Base-by-base conservation (phyloP, 2,888 invertebrate species). In the Rhagonycha lutea region DNA sequence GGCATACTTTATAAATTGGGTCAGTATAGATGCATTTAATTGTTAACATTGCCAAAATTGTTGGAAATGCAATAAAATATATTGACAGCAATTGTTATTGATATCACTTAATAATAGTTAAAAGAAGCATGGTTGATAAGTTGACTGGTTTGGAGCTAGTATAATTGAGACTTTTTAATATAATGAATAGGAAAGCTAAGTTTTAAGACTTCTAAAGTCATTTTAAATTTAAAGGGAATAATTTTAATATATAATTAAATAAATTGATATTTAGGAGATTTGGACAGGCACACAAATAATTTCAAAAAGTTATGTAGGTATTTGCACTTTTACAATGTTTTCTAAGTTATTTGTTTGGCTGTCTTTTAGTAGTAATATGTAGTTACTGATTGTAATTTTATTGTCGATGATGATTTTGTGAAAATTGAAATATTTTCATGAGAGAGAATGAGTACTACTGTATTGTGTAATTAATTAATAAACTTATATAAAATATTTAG, bases 1-100 rank as follows among this genome's bases (percentile, higher is more conserved):
- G 69, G 70, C 72, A 72, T 74, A 76, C 73, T 73, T 28, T 75
- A 80, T 80, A 81, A 72, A 70, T 24, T 68, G 65, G 61, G 68
- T 73, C 18, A 69, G 61, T 74, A 70, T 73, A 65, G 76, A 77
- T 77, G 78, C 75, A 79, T 79, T 82, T 65, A 82, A 81, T 83
- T 83, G 83, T 83, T 83, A 83, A 83, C 82, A 82, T 83, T 83
- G 81, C 83, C 82, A 82, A 83, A 47, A 83, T 83, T 83, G 83
- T 84, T 84, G 83, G 79, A 81, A 81, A 84, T 83, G 83, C 83
- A 85, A 85, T 85, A 83, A 47, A 18, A 18, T 18, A 83, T 82
- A 81, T 83, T 81, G 79, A 83, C 83, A 82, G 85, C 84, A 85
- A 83, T 84, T 85, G 85, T 85, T 85, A 84, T 82, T 79, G 80